These are phyloP conservation scores for Drosophila dunni DNA, from an alignment of 1,140 invertebrate genomes.

Conservation along the genomic window DNA sequence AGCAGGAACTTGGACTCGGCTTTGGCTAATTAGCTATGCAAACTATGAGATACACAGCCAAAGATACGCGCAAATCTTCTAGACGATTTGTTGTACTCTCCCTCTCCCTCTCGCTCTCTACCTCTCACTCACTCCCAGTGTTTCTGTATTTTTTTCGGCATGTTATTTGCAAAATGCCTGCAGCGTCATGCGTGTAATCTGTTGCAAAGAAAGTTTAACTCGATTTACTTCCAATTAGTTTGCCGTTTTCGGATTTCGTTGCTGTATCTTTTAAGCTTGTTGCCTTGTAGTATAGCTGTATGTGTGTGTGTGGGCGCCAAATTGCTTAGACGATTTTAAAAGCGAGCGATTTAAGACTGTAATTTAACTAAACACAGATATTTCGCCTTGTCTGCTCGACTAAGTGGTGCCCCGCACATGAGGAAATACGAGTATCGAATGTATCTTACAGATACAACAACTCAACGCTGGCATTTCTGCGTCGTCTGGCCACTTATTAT, in stretches of 20 bases:
- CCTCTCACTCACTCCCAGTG: neutral
- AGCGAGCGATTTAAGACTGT: slow-evolving; percentile 55
- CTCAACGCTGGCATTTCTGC: slow-evolving; percentile 10
- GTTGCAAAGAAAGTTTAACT: slow-evolving; percentile 74
- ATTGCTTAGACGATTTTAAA: slow-evolving; percentile 57
- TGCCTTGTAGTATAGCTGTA: neutral
- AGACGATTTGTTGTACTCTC: slow-evolving; percentile 4
- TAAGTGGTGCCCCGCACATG: slow-evolving; percentile 31
- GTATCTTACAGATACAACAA: neutral
- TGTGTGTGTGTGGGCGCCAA: slow-evolving; percentile 73
- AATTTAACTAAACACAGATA: slow-evolving; percentile 76
- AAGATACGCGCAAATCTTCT: slow-evolving; percentile 61
- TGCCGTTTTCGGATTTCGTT: slow-evolving; percentile 67
- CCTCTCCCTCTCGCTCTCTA: neutral
- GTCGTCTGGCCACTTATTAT: slow-evolving; percentile 22
- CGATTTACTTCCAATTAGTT: slow-evolving; percentile 77
- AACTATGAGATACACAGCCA: slow-evolving; percentile 79
- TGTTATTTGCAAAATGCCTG: slow-evolving; percentile 72
- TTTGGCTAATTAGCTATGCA: slow-evolving; percentile 79
- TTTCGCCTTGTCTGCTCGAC: slow-evolving; percentile 37
- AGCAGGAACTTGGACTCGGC: slow-evolving; percentile 28
- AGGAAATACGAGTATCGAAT: slow-evolving; percentile 21
- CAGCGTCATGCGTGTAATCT: slow-evolving; percentile 73
- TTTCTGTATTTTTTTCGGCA: slow-evolving; percentile 28
- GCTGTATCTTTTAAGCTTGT: neutral